phyloP scores from a whole-genome alignment of 2,888 invertebrate genomes.

The Andrena haemorrhoa region DNA sequence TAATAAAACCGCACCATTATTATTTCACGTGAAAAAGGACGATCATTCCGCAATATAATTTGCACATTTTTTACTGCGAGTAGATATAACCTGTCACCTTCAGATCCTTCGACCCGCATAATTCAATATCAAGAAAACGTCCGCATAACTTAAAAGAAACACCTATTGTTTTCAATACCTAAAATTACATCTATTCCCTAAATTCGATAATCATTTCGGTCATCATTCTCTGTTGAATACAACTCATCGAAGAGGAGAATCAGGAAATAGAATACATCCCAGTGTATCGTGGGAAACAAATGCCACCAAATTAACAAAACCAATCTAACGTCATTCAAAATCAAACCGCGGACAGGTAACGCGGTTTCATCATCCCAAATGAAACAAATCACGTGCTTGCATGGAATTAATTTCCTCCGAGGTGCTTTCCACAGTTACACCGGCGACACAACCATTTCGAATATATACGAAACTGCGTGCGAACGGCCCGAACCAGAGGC shows the following conservation, averaged over 20 bases:
- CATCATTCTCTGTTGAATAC: neutral
- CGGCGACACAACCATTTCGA: neutral
- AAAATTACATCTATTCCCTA: no score
- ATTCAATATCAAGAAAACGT: no score
- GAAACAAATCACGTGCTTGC: conserved; percentile 52
- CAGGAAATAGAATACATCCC: neutral
- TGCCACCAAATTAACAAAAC: neutral
- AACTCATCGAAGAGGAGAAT: neutral
- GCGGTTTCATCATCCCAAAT: conserved; percentile 32
- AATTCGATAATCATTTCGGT: neutral
- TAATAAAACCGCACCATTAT: neutral
- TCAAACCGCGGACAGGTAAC: conserved; percentile 30
- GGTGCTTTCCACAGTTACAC: neutral
- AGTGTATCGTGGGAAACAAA: neutral
- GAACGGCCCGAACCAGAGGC: neutral
- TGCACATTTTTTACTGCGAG: conserved; percentile 33
- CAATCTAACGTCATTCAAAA: no score
- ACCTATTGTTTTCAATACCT: neutral
- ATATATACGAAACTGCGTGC: neutral
- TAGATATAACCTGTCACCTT: neutral
- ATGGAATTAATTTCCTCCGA: conserved; percentile 13
- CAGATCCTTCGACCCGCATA: no score
- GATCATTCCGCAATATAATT: conserved; percentile 21
- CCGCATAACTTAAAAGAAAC: neutral
- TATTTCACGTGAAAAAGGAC: neutral